These are phyloP conservation scores for Ceyx erithaca DNA, from an alignment of 2,797 vertebrate species.

Conservation along the genomic window DNA sequence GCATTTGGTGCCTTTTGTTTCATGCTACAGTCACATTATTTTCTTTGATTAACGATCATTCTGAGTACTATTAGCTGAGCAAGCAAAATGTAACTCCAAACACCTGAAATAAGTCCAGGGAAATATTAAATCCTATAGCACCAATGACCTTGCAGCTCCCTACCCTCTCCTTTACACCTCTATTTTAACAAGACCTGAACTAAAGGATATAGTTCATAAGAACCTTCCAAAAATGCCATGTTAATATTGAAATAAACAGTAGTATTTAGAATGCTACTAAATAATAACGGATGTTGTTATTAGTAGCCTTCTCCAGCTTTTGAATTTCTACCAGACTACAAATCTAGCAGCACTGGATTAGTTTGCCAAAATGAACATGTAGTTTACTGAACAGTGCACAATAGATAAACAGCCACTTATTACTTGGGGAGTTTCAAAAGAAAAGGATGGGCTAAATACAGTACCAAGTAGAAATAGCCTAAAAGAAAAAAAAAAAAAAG, in stretches of 20 bases:
- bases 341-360: background rate
- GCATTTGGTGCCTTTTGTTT: background rate
- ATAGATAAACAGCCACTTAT: background rate
- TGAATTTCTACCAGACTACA: background rate
- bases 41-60: slow-evolving; percentile 38
- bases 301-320: background rate
- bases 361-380: background rate
- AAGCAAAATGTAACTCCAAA: background rate
- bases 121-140: background rate
- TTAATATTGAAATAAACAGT: background rate
- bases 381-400: background rate
- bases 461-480: background rate
- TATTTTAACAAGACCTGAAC: background rate
- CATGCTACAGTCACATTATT: background rate
- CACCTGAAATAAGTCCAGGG: slow-evolving; percentile 4
- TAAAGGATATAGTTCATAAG: background rate
- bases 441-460: background rate
- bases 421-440: background rate
- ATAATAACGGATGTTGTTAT: background rate
- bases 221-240: background rate
- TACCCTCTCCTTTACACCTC: background rate
- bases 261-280: background rate
- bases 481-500: background rate
- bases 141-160: background rate
- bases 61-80: slow-evolving; percentile 22